Base-by-base conservation (phyloP, 2,797 vertebrate species). In the Moxostoma hubbsi region DNA sequence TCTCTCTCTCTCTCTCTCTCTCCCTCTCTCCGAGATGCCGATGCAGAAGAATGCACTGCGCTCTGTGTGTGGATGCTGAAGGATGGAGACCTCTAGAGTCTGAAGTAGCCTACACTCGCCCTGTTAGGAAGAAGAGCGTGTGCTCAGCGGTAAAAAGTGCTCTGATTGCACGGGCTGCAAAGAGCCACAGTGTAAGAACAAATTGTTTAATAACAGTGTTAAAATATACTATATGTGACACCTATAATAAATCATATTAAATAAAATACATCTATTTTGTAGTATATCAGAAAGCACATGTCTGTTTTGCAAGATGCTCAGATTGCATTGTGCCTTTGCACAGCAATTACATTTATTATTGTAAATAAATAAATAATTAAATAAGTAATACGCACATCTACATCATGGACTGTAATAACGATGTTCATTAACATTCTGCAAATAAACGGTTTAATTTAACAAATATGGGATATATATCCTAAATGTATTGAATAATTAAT, bases 11-110 rank as follows among this genome's bases (percentile, higher is more conserved):
- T 87, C 87, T 84, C 88, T 88, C 86, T 81, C 50, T 43, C 75
- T 65, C 53, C 70, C 67, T 58, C 61, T 75, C 9, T 89, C 89
- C 85, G 73, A 86, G 89, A 36, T 36, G 86, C 88, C 76, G 85
- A 89, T 87, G 91, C 80, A 83, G 83, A 83, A 81, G 84, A 77
- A 80, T 86, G 89, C 65, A 65, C 73, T 82, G 53, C 69, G 74
- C 16, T 72, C 55, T 75, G 71, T 67, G 64, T 61, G 85, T 89
- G 90, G 91, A 92, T 92, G 90, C 89, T 91, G 93, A 93, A 93
- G 93, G 93, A 95, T 92, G 93, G 93, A 93, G 93, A 95, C 92
- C 93, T 92, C 94, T 94, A 94, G 90, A 95, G 94, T 94, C 91
- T 85, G 88, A 91, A 93, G 87, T 89, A 36, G 36, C 36, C 36